Base-by-base conservation (phyloP, 2,113 vertebrate genomes). In the Gallinago undulata region DNA sequence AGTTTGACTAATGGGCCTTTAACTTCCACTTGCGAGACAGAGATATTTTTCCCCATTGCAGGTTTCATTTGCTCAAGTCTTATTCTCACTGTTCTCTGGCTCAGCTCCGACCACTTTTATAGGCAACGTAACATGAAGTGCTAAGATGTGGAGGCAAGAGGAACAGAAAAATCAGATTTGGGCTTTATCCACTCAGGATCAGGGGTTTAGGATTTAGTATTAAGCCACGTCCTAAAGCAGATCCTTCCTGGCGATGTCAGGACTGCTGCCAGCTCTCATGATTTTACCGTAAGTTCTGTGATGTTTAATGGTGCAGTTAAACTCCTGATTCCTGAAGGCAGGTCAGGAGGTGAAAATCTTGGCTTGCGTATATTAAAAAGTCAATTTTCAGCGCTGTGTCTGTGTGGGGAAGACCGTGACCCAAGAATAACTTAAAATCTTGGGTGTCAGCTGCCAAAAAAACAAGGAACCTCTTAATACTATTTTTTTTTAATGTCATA, bases 91-190 rank as follows among this genome's bases (percentile, higher is more conserved):
- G 60, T 81, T 93, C 69, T 37, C 37, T 80, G 37, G 69, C 67
- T 83, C 76, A 88, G 76, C 80, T 89, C 73, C 85, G 88, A 84
- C 45, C 35, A n/a, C 18, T 95, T 96, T 73, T 93, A 53, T 37
- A 90, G 19, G 57, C 47, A 55, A 55, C 50, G 19, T 47, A 74
- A 69, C 64, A 45, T 79, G 70, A 93, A 82, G 43, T 35, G 33
- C 39, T 95, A 90, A 90, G 94, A 91, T 14, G 19, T 30, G 33
- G 69, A 96, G 84, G 35, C 41, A 89, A 53, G 53, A 83, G 30
- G 35, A 67, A 60, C 21, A 59, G 31, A 68, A 84, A 95, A 69
- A 62, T 2, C 48, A 59, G 37, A 63, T 82, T 45, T 70, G 47
- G 47, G 64, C 37, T 78, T 90, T 60, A 76, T 66, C 41, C 63